These are phyloP conservation scores for Meteorus sp. DNA, from an alignment of 1,140 invertebrate species.

Conservation along the genomic window DNA sequence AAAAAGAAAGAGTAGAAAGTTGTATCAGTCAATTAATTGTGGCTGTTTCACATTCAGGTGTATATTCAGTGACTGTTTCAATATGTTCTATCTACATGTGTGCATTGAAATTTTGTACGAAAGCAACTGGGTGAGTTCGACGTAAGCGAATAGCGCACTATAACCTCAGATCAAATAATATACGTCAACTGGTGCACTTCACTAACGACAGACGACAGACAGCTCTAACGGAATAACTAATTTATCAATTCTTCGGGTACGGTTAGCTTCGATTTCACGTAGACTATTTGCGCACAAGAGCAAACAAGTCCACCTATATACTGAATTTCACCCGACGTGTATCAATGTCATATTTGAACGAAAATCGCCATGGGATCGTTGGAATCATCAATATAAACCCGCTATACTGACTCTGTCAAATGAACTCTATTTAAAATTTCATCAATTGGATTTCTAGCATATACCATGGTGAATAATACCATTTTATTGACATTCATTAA, in stretches of 20 bases:
- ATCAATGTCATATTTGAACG: constrained; percentile 26
- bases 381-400: too few relatives aligned
- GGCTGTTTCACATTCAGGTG: too few relatives aligned
- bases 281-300: constrained; percentile 53
- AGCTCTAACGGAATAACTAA: constrained; percentile 60
- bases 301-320: constrained; percentile 37
- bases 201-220: constrained; percentile 43
- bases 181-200: constrained; percentile 9
- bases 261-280: constrained; percentile 52
- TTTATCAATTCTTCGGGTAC: constrained; percentile 61
- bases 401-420: constrained; percentile 1
- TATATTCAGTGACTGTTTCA: not conserved
- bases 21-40: too few relatives aligned
- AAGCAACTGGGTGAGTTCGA: constrained; percentile 25
- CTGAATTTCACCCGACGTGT: constrained; percentile 9
- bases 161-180: constrained; percentile 54
- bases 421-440: constrained; percentile 18
- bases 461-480: too few relatives aligned
- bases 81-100: constrained; percentile 3
- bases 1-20: too few relatives aligned
- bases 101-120: not conserved
- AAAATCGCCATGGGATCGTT: constrained; percentile 9
- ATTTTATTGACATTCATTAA: too few relatives aligned
- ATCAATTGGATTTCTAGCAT: too few relatives aligned
- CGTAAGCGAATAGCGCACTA: too few relatives aligned